Evolutionary conservation across 1,140 invertebrate genomes (phyloP).

Genomic region (Anastrepha ludens): DNA sequence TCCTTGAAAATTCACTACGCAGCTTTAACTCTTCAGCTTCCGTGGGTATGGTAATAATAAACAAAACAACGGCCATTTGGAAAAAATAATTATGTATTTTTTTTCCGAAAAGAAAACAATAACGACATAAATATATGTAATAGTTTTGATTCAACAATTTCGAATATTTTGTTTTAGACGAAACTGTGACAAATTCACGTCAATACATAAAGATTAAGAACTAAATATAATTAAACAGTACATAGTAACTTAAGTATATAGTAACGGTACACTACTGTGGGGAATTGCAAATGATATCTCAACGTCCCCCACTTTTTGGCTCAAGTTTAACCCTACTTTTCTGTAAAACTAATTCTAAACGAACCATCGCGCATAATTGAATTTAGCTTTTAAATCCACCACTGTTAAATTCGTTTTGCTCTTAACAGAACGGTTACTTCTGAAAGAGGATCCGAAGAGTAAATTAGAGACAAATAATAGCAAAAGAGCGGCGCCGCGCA

Average conservation of each 20-base stretch:
- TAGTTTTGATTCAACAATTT: neutral
- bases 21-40: slow-evolving; percentile 66
- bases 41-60: slow-evolving; percentile 73
- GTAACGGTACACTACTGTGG: slow-evolving; percentile 22
- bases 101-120: slow-evolving; percentile 26
- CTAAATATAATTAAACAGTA: neutral
- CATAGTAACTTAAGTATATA: neutral
- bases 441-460: too few relatives aligned
- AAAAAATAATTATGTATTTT: slow-evolving; percentile 4
- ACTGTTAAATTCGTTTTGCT: too few relatives aligned
- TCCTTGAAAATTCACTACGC: slow-evolving; percentile 57
- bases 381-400: too few relatives aligned
- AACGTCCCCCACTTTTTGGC: too few relatives aligned
- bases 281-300: neutral
- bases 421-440: too few relatives aligned
- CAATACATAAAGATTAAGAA: neutral
- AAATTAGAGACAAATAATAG: too few relatives aligned
- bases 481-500: too few relatives aligned
- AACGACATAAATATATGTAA: slow-evolving; percentile 13
- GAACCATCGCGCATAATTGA: too few relatives aligned
- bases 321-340: too few relatives aligned
- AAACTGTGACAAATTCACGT: neutral
- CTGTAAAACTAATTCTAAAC: too few relatives aligned
- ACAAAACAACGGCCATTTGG: slow-evolving; percentile 70
- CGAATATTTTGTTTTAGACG: slow-evolving; percentile 2